Evolutionary conservation across 2,888 invertebrate species (phyloP).

Genomic region (Orchestes rusci): DNA sequence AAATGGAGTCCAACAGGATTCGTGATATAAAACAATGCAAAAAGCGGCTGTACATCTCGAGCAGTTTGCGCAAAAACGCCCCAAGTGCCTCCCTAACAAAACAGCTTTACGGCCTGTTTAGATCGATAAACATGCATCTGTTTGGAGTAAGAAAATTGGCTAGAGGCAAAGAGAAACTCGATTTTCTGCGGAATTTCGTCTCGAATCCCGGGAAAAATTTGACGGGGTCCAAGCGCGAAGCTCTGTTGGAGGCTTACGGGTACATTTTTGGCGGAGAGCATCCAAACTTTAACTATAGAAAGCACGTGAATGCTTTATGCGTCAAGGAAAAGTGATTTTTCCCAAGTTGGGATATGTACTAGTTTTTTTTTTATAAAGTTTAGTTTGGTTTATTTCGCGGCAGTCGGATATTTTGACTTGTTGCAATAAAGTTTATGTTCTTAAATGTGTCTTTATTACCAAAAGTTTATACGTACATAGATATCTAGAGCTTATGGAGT

Average conservation of each 20-base stretch:
- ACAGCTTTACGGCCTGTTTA: slow-evolving; percentile 20
- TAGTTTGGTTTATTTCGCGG: no score
- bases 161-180: slow-evolving; percentile 26
- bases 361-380: no score
- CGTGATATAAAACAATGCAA: slow-evolving; percentile 6
- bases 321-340: no score
- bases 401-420: no score
- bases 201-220: slow-evolving; percentile 3
- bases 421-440: no score
- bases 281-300: slow-evolving; percentile 20
- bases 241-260: slow-evolving; percentile 26
- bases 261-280: slow-evolving; percentile 30
- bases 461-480: no score
- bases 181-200: slow-evolving; percentile 27
- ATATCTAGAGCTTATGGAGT: no score
- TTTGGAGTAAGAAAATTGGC: slow-evolving; percentile 28
- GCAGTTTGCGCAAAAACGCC: no score
- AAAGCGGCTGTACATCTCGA: slow-evolving; percentile 16
- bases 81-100: slow-evolving; percentile 7
- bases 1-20: slow-evolving; percentile 10
- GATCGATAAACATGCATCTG: slow-evolving; percentile 30
- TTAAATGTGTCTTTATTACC: no score
- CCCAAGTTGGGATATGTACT: no score
- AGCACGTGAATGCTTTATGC: slow-evolving; percentile 4
- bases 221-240: slow-evolving; percentile 11